Evolutionary conservation across 1,140 invertebrate species (phyloP).

Genomic region (Pachypsylla venusta): DNA sequence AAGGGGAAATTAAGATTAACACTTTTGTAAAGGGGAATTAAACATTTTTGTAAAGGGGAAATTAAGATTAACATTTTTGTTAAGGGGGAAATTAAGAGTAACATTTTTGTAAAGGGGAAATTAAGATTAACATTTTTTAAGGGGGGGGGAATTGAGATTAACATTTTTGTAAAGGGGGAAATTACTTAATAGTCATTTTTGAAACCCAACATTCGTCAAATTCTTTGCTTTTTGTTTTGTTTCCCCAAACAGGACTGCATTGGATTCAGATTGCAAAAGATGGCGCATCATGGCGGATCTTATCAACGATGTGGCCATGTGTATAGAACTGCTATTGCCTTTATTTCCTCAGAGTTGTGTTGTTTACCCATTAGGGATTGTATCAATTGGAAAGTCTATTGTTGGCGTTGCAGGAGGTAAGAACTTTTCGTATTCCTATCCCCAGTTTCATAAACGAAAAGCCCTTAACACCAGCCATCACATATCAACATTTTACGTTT

Average conservation of each 20-base stretch:
- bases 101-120: too few species aligned
- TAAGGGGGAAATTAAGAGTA: too few species aligned
- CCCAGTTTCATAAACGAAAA: background rate
- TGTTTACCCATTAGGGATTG: background rate
- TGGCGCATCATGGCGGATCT: constrained; percentile 93
- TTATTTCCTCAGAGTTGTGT: constrained; percentile 32
- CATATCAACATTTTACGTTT: too few species aligned
- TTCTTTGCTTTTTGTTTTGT: constrained; percentile 11
- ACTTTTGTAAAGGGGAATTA: too few species aligned
- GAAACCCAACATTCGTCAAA: background rate
- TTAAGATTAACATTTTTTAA: too few species aligned
- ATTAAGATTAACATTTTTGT: too few species aligned
- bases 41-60: too few species aligned
- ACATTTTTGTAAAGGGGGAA: too few species aligned
- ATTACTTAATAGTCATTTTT: background rate
- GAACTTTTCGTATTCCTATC: background rate
- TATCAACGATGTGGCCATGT: constrained; percentile 79
- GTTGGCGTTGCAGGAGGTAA: constrained; percentile 69
- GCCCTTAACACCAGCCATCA: too few species aligned
- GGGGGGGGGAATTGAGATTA: too few species aligned
- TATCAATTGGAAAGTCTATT: constrained; percentile 46
- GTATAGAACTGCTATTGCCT: constrained; percentile 54
- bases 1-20: too few species aligned
- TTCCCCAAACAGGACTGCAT: constrained; percentile 47
- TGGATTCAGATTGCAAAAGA: constrained; percentile 76